These are phyloP conservation scores for Tinea trinotella DNA, from an alignment of 2,888 invertebrate genomes.

Conservation along the genomic window DNA sequence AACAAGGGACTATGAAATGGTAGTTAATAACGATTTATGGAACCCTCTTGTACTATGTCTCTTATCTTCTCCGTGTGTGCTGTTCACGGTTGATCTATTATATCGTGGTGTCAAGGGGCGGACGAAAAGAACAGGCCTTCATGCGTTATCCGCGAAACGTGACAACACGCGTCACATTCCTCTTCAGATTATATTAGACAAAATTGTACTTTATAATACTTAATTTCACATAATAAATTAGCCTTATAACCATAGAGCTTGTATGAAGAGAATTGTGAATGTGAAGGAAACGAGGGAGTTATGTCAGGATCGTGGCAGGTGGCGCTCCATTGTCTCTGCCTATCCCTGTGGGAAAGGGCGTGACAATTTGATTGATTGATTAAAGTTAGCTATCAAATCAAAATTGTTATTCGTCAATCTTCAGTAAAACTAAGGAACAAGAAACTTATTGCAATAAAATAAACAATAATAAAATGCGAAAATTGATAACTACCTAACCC, in stretches of 20 bases:
- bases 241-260: no score
- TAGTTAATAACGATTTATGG: constrained; percentile 67
- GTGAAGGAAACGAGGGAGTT: no score
- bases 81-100: constrained; percentile 64
- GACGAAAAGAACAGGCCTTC: constrained; percentile 33
- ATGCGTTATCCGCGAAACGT: constrained; percentile 6
- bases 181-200: neutral
- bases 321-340: no score
- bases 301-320: no score
- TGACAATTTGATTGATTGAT: no score
- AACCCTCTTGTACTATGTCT: constrained; percentile 63
- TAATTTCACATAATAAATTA: neutral
- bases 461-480: neutral
- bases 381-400: no score
- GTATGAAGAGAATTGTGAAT: no score
- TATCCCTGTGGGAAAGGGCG: no score
- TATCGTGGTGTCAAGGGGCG: constrained; percentile 38
- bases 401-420: no score
- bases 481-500: neutral
- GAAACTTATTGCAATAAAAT: neutral
- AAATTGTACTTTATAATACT: neutral
- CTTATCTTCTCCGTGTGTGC: constrained; percentile 58
- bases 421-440: neutral
- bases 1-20: constrained; percentile 49
- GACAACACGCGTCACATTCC: constrained; percentile 4